phyloP scores from a whole-genome alignment of 2,113 vertebrate genomes.

The Megaceryle torquata region DNA sequence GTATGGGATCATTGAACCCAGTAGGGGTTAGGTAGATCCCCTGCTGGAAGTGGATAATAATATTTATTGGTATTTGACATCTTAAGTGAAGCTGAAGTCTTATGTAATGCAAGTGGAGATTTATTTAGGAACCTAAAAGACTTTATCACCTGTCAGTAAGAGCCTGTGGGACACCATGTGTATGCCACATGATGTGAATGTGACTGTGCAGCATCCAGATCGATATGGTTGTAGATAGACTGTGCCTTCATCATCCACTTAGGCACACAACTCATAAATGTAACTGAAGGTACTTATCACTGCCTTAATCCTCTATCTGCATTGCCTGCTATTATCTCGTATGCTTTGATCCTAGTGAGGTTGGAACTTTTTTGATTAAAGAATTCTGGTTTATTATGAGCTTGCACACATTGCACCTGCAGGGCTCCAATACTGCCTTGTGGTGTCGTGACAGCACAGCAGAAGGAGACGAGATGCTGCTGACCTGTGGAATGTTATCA shows the following conservation, averaged over 20 bases:
- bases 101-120: neutral
- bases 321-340: neutral
- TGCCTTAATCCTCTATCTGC: neutral
- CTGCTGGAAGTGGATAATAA: neutral
- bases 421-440: neutral
- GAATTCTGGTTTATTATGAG: neutral
- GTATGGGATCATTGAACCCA: neutral
- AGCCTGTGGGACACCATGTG: neutral
- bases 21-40: neutral
- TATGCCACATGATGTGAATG: neutral
- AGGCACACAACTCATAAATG: neutral
- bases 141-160: neutral
- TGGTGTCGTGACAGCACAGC: fast-evolving
- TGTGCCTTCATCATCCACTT: neutral
- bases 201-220: neutral
- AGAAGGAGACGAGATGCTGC: neutral
- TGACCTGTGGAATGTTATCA: neutral
- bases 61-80: neutral
- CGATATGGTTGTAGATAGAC: neutral
- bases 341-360: neutral
- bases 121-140: neutral
- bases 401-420: neutral
- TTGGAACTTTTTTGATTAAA: neutral
- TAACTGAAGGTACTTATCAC: neutral
- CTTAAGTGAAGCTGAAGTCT: neutral